Conservation (phyloP, 1,140 invertebrate genomes). For the Drosophila punjabiensis region DNA sequence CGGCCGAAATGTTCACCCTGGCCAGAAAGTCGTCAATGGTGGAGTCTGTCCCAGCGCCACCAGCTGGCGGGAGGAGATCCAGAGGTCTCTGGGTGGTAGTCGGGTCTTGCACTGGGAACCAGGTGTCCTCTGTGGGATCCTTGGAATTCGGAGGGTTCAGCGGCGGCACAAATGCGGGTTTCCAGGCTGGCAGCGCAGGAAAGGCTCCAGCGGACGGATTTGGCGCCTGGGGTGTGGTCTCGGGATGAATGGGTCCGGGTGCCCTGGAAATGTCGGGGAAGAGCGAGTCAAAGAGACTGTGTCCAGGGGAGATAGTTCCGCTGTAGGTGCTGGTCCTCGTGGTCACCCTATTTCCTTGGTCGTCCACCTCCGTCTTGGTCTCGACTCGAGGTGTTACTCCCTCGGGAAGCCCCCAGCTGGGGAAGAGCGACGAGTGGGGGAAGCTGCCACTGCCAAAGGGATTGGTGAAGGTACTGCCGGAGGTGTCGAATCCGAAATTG, state of each 20-base stretch:
- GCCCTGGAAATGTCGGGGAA: slow-evolving; percentile 18
- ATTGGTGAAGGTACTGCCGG: slow-evolving; percentile 5
- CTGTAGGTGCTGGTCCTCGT: slow-evolving; percentile 37
- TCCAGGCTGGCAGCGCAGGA: neutral
- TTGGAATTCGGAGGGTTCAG: neutral
- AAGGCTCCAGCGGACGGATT: neutral
- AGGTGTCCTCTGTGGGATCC: neutral
- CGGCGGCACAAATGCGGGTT: neutral
- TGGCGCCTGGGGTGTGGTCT: neutral
- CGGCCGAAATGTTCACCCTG: slow-evolving; percentile 45
- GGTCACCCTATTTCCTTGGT: slow-evolving; percentile 51
- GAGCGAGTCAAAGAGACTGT: slow-evolving; percentile 4
- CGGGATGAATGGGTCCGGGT: slow-evolving; percentile 8
- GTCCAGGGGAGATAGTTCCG: neutral
- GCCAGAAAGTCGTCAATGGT: slow-evolving; percentile 61
- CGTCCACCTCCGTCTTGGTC: slow-evolving; percentile 57
- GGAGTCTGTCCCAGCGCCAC: neutral
- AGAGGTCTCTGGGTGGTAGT: slow-evolving; percentile 8
- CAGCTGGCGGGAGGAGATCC: slow-evolving; percentile 10
- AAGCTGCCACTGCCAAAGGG: slow-evolving; percentile 17
- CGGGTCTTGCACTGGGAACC: slow-evolving; percentile 13
- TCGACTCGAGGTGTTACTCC: slow-evolving; percentile 47
- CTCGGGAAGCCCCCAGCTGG: slow-evolving; percentile 34
- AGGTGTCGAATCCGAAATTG: neutral
- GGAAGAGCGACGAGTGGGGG: neutral